phyloP scores from a whole-genome alignment of 2,888 invertebrate species.

The Leptinotarsa juncta region DNA sequence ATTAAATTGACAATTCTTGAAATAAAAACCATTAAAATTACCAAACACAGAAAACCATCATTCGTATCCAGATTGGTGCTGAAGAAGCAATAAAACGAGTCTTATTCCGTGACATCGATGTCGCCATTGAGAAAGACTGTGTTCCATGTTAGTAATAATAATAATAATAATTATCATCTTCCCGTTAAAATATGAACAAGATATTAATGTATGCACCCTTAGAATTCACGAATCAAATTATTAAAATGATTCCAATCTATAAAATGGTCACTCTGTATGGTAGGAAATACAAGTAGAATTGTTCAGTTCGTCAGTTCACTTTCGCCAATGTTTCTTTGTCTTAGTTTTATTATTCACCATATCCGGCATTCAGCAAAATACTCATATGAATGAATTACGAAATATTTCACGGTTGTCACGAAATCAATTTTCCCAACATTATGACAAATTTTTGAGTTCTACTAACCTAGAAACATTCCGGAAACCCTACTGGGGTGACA shows the following conservation, averaged over 20 bases:
- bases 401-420: constrained; percentile 2
- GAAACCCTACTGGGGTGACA: not conserved
- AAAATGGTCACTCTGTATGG: not conserved
- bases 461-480: not conserved
- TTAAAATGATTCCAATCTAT: not conserved
- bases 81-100: too few relatives aligned
- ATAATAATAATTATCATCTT: too few relatives aligned
- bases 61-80: too few relatives aligned
- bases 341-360: not conserved
- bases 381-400: constrained; percentile 3
- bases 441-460: not conserved
- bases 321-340: constrained; percentile 2
- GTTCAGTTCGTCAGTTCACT: constrained; percentile 4
- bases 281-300: not conserved
- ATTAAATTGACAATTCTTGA: too few relatives aligned
- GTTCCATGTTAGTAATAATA: too few relatives aligned
- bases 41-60: too few relatives aligned
- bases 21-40: too few relatives aligned
- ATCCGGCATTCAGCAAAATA: constrained; percentile 5
- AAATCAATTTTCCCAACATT: constrained; percentile 2
- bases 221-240: too few relatives aligned
- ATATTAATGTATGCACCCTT: too few relatives aligned
- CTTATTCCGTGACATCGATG: too few relatives aligned
- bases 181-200: too few relatives aligned
- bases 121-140: too few relatives aligned